A percentile compares a stretch with the other conserved stretches of the same genome.
Conservation (phyloP, 2,888 invertebrate species). For the Pachymerium ferrugineum region DNA sequence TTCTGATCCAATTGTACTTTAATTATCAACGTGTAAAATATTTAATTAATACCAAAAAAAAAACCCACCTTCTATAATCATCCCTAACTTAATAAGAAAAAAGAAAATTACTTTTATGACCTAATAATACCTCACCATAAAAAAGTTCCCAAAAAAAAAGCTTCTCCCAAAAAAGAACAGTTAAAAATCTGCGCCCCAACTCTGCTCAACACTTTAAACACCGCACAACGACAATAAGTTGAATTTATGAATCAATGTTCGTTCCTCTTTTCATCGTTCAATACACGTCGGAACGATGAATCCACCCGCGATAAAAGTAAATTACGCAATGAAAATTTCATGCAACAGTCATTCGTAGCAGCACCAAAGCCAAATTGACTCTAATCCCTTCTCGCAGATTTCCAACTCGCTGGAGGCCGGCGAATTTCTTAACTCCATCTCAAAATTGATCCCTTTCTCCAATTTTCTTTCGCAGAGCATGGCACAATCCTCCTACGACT, state of each 20-base stretch:
- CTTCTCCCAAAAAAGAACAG: background rate
- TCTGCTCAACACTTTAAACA: background rate
- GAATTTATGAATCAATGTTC: background rate
- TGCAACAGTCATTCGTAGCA: conserved; percentile 4
- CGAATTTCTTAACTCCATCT: background rate
- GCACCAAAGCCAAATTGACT: conserved; percentile 8
- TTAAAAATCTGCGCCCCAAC: background rate
- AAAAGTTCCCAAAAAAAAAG: no score
- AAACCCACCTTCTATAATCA: no score
- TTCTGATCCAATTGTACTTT: no score
- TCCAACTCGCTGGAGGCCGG: conserved; percentile 4
- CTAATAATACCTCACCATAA: no score
- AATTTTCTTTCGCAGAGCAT: conserved; percentile 9
- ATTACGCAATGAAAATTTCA: conserved; percentile 13
- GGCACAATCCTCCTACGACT: conserved; percentile 33
- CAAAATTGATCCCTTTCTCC: background rate
- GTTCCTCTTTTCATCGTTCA: background rate
- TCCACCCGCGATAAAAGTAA: background rate
- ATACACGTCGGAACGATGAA: conserved; percentile 7
- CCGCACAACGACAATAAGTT: background rate
- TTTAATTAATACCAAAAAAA: no score
- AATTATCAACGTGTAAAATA: no score
- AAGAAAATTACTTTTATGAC: no score
- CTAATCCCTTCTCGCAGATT: conserved; percentile 8
- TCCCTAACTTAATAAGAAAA: no score